phyloP scores from a whole-genome alignment of 2,113 vertebrate genomes.

The Pao palembangensis region DNA sequence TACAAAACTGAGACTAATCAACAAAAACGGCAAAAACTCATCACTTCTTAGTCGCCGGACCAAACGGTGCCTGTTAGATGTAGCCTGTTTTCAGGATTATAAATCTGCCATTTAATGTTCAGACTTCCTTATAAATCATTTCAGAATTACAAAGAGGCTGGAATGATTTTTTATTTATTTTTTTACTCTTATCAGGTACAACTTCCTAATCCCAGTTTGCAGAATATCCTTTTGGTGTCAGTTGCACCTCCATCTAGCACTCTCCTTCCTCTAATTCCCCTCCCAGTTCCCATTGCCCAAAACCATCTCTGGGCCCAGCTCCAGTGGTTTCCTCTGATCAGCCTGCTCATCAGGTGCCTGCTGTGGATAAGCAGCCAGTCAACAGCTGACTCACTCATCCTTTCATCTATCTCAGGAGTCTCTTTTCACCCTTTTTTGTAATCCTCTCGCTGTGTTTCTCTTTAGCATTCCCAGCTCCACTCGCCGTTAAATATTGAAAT shows the following conservation, averaged over 20 bases:
- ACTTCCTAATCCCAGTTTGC: slow-evolving; percentile 2
- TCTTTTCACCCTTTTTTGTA: neutral
- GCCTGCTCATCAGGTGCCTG: slow-evolving; percentile 63
- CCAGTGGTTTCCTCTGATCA: slow-evolving; percentile 62
- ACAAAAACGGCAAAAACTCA: slow-evolving; percentile 16
- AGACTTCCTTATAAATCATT: slow-evolving; percentile 12
- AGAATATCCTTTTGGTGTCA: neutral
- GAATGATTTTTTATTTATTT: neutral
- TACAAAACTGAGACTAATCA: slow-evolving; percentile 25
- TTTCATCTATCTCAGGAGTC: slow-evolving; percentile 41
- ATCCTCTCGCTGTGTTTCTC: neutral
- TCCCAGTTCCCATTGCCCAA: neutral
- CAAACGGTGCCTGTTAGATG: slow-evolving; percentile 33
- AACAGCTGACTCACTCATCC: slow-evolving; percentile 69
- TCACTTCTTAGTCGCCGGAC: slow-evolving; percentile 19
- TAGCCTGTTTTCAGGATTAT: slow-evolving; percentile 43
- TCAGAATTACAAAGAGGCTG: neutral
- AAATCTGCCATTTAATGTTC: slow-evolving; percentile 15
- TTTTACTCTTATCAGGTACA: neutral
- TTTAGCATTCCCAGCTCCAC: neutral
- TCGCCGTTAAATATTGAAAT: slow-evolving; percentile 30
- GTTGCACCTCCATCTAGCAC: neutral
- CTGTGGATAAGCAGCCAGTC: slow-evolving; percentile 70
- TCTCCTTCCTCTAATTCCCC: slow-evolving; percentile 8
- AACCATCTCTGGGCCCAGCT: slow-evolving; percentile 26